Conservation (phyloP, 2,797 vertebrate genomes). For the Poecilia picta region DNA sequence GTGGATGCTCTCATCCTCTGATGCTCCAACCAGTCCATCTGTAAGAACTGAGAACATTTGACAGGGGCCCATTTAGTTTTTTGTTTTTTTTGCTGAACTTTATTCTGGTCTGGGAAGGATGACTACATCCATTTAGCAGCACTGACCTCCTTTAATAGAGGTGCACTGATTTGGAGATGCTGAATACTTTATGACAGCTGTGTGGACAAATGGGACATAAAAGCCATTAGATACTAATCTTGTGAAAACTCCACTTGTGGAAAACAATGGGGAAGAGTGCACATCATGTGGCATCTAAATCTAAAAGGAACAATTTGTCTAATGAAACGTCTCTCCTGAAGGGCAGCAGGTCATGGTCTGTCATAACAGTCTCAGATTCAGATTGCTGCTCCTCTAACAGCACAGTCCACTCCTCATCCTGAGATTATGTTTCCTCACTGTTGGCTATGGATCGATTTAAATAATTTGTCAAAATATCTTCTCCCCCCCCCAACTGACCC, state of each 20-base stretch:
- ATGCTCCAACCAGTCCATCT: not conserved
- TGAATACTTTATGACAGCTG: slow-evolving; percentile 36
- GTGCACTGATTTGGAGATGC: slow-evolving; percentile 30
- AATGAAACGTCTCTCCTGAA: slow-evolving; percentile 48
- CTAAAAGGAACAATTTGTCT: slow-evolving; percentile 54
- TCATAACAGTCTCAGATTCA: slow-evolving; percentile 19
- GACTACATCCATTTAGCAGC: slow-evolving; percentile 46
- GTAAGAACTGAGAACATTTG: not conserved
- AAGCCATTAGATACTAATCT: slow-evolving; percentile 27
- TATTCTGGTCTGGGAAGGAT: slow-evolving; percentile 14
- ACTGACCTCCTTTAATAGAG: slow-evolving; percentile 47
- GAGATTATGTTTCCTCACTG: slow-evolving; percentile 38
- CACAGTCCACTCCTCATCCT: slow-evolving; percentile 28
- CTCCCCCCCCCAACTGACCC: not conserved
- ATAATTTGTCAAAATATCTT: not conserved
- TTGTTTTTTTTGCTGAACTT: not conserved
- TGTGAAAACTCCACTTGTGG: slow-evolving; percentile 26
- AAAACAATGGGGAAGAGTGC: slow-evolving; percentile 22
- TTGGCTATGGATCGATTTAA: not conserved
- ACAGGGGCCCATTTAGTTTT: not conserved
- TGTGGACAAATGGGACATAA: slow-evolving; percentile 27
- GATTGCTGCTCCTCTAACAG: slow-evolving; percentile 40
- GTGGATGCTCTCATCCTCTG: not conserved
- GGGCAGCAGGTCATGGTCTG: slow-evolving; percentile 42
- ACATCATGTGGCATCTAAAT: slow-evolving; percentile 30